Evolutionary conservation across 2,888 invertebrate species (phyloP).

Genomic region (Mesorhabditis spiculigera): DNA sequence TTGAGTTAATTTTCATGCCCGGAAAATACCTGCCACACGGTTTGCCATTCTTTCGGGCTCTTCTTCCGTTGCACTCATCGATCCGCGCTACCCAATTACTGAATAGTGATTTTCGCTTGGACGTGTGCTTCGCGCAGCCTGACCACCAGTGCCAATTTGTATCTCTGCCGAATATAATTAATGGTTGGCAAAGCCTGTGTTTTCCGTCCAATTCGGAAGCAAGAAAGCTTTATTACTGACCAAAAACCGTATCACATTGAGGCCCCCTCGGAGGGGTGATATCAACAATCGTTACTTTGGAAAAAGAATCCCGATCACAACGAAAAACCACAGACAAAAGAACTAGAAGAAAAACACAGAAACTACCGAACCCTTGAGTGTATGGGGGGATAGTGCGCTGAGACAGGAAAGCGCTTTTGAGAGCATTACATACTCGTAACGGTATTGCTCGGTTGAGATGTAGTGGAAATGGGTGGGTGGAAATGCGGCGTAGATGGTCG

Average conservation of each 20-base stretch:
- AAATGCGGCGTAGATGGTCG: background rate
- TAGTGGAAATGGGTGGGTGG: slow-evolving; percentile 1
- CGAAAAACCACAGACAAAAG: background rate
- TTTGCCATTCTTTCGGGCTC: background rate
- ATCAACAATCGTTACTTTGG: no score
- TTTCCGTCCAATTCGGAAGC: no score
- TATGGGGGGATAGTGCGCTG: background rate
- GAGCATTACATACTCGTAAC: background rate
- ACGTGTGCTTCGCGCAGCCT: no score
- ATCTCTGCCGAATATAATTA: no score
- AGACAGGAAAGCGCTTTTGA: background rate
- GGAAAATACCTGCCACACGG: background rate
- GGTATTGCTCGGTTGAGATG: background rate
- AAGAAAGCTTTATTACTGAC: no score
- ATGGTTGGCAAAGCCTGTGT: no score
- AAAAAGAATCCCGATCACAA: background rate
- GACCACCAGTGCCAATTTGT: no score
- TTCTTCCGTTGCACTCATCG: background rate
- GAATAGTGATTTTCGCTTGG: no score
- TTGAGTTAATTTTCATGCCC: background rate
- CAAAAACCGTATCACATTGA: no score
- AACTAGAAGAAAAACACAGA: background rate
- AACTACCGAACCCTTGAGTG: slow-evolving; percentile 1
- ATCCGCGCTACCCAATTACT: no score
- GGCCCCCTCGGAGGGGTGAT: no score